Evolutionary conservation across 2,888 invertebrate species (phyloP).

Genomic region (Cybosia mesomella): DNA sequence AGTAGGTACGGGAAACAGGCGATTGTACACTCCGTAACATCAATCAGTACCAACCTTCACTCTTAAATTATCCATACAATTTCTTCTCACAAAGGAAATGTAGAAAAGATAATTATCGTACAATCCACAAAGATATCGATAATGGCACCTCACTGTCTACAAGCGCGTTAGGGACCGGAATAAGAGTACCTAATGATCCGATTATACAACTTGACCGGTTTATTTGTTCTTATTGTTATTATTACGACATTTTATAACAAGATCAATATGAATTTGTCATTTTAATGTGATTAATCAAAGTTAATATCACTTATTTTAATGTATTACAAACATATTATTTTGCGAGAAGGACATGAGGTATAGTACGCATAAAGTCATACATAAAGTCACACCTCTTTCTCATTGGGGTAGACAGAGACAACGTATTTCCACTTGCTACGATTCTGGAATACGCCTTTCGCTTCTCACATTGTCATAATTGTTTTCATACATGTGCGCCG

Average conservation of each 20-base stretch:
- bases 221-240: conserved; percentile 45
- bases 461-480: no score
- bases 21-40: no score
- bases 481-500: no score
- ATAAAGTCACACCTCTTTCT: no score
- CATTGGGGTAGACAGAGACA: no score
- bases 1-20: no score
- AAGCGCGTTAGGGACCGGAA: conserved; percentile 35
- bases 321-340: no score
- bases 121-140: conserved; percentile 10
- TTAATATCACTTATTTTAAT: neutral
- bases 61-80: neutral
- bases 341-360: no score
- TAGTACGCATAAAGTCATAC: no score
- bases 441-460: no score
- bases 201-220: conserved; percentile 46
- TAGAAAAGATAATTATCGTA: neutral
- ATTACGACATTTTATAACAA: neutral
- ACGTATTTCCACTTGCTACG: no score
- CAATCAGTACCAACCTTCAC: no score
- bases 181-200: conserved; percentile 59
- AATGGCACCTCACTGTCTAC: conserved; percentile 3
- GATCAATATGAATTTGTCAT: neutral
- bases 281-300: neutral
- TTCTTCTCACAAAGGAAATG: conserved; percentile 2